Percentiles rank a stretch among this genome's conserved stretches.
Evolutionary conservation across 2,113 vertebrate genomes (phyloP).

Genomic region (Phoxinus phoxinus): DNA sequence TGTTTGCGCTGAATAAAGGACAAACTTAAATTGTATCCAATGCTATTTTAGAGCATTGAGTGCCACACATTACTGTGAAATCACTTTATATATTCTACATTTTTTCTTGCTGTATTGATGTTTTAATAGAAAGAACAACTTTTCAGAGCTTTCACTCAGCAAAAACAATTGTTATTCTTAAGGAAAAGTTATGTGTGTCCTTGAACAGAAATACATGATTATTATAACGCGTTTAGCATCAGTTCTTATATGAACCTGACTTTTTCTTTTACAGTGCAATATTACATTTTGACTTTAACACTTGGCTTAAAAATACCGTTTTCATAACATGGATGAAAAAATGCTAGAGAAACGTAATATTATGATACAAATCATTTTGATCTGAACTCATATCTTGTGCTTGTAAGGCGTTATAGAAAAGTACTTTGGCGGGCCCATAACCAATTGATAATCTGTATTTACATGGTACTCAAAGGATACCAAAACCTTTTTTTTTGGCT

Average conservation of each 20-base stretch:
- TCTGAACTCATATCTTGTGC: not conserved
- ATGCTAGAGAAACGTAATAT: not conserved
- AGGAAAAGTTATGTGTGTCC: not conserved
- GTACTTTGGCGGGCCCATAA: not conserved
- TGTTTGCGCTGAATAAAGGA: not conserved
- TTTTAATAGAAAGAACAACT: not conserved
- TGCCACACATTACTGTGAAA: not conserved
- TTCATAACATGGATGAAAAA: not conserved
- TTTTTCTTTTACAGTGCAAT: not conserved
- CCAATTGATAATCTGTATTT: not conserved
- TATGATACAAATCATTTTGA: not conserved
- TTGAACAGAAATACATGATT: not conserved
- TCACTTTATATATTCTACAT: not conserved
- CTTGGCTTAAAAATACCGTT: not conserved
- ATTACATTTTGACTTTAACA: conserved; percentile 8
- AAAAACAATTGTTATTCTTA: not conserved
- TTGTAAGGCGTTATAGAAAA: not conserved
- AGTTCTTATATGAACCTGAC: not conserved
- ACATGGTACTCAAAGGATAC: no score
- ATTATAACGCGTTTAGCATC: not conserved
- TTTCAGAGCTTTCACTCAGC: not conserved
- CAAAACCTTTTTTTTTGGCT: no score
- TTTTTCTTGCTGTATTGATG: not conserved
- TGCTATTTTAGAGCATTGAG: not conserved
- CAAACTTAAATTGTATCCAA: not conserved